phyloP scores from a whole-genome alignment of 2,888 invertebrate species.

The Steinernema hermaphroditum region DNA sequence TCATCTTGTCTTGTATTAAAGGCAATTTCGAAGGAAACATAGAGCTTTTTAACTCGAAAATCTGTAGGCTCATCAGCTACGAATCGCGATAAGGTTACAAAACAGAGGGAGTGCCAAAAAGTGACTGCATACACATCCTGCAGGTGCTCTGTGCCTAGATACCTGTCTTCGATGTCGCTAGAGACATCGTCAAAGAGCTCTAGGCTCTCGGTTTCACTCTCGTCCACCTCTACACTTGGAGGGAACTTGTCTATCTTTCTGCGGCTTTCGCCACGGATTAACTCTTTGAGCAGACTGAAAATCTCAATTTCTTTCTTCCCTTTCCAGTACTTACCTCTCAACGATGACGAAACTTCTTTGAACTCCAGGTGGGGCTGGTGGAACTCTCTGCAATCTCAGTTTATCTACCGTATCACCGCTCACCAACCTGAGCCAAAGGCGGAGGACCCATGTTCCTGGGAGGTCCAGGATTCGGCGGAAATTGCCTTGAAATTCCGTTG shows the following conservation, averaged over 20 bases:
- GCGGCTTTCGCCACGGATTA: neutral
- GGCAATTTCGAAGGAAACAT: no score
- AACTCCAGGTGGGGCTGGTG: neutral
- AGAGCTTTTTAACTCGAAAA: no score
- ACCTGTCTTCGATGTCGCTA: neutral
- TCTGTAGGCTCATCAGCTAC: no score
- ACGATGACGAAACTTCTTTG: neutral
- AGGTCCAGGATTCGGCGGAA: slow-evolving; percentile 2
- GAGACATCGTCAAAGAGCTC: neutral
- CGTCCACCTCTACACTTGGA: neutral
- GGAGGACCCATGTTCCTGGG: neutral
- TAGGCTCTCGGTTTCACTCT: neutral
- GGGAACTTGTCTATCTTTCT: neutral
- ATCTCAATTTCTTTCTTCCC: no score
- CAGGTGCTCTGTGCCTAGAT: neutral
- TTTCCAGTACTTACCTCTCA: neutral
- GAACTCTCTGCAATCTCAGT: neutral
- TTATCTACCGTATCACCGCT: neutral
- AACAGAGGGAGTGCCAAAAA: no score
- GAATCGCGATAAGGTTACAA: neutral
- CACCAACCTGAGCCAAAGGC: no score
- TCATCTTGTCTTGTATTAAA: no score
- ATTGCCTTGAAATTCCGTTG: neutral
- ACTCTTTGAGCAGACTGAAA: neutral
- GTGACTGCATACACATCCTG: no score